Conservation (phyloP, 2,113 vertebrate genomes). For the Pandion haliaetus region DNA sequence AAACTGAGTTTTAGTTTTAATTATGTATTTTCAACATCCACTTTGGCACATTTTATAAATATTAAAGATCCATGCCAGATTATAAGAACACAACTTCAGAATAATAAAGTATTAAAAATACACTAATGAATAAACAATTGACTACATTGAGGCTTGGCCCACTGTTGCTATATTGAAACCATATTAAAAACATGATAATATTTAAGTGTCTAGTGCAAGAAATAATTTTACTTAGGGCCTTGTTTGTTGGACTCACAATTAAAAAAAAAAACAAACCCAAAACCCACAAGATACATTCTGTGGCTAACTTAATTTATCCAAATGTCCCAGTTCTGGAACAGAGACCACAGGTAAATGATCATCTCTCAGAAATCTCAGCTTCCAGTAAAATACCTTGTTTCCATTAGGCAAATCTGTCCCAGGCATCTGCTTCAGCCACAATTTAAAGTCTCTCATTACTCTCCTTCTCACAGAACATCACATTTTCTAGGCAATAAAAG, state of each 20-base stretch:
- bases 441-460: not conserved
- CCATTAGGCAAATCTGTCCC: not conserved
- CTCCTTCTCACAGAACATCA: not conserved
- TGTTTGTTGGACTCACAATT: not conserved
- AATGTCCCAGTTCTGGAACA: not conserved
- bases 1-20: not conserved
- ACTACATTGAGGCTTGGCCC: not conserved
- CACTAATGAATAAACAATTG: not conserved
- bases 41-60: not conserved
- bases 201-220: not conserved
- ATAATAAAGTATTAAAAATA: not conserved
- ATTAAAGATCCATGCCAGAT: not conserved
- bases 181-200: not conserved
- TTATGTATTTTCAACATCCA: not conserved
- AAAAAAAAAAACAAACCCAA: not conserved
- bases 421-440: not conserved
- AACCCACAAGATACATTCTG: not conserved
- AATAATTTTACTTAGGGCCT: not conserved
- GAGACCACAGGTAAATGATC: not conserved
- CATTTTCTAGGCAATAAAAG: not conserved
- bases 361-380: not conserved
- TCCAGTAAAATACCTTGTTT: not conserved
- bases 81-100: not conserved
- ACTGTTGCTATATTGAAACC: not conserved
- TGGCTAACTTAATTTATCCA: not conserved